A percentile compares a stretch with the other conserved stretches of the same genome.
phyloP scores from a whole-genome alignment of 2,113 vertebrate species.

The Grallaria varia region DNA sequence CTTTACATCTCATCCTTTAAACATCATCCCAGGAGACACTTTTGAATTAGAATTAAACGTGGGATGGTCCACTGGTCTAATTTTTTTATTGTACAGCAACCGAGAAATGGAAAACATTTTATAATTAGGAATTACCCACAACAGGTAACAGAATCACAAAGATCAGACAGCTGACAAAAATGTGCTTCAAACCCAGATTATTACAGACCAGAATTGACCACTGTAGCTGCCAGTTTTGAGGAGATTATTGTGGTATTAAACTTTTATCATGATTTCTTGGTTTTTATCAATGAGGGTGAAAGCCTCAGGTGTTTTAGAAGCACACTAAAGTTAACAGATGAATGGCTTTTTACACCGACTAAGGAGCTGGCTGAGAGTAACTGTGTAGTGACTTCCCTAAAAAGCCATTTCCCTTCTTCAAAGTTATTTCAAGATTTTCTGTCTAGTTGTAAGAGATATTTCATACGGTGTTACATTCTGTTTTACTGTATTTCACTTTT shows the following conservation, averaged over 20 bases:
- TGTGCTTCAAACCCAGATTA: background rate
- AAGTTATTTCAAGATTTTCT: background rate
- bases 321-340: background rate
- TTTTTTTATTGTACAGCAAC: background rate
- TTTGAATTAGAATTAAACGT: background rate
- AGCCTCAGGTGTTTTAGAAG: background rate
- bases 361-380: background rate
- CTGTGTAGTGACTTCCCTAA: background rate
- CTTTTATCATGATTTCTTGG: background rate
- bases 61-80: background rate
- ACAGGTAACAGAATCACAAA: background rate
- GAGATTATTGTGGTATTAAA: background rate
- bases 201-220: background rate
- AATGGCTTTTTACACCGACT: background rate
- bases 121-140: background rate
- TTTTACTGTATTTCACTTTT: background rate
- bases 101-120: background rate
- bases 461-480: fast-evolving
- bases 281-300: background rate
- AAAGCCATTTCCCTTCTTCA: background rate
- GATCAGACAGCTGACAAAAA: background rate
- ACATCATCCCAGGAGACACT: background rate
- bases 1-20: background rate
- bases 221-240: background rate
- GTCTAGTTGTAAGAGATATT: background rate